Evolutionary conservation across 2,888 invertebrate genomes (phyloP), one percentile per base, ranked within the genome.

Genomic region (Cheilosia vernalis): DNA sequence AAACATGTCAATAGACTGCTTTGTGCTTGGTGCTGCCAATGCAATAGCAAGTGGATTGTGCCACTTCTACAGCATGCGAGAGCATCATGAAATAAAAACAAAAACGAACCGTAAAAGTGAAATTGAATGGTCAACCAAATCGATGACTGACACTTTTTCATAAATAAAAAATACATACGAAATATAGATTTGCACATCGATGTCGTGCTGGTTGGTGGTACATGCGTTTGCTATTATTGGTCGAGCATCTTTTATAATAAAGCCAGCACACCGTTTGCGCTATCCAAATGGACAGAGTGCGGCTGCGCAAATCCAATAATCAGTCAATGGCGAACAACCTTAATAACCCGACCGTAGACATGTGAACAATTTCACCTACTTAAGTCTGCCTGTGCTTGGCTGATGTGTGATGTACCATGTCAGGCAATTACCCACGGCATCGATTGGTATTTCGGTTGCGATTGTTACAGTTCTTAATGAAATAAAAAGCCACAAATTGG

Each of bases 291-390:
- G 24, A 24, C 24, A 37, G 4, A 30, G 24, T 24, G 24, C 21
- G 21, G 24, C 24, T 24, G 24, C 21, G 21, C 30, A 30, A 13
- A 9, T 15, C 37, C 64, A 66, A 51, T 51, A 53, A 55, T 17
- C 42, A 49, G 17, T 53, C 21, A 49, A 21, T 42, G 27, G 24
- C 24, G 30, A 19, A 27, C 55, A 69, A 58, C 56, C 69, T 69
- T 58, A 56, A 69, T 56, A 44, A 30, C 56, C 40, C 44, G 27
- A 44, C 42, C 13, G 13, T 30, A 58, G 33, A 21, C 47, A 69
- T 56, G 69, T 56, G 56, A 58, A 58, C 44, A 56, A 56, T 69
- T 58, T 69, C 56, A 58, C 58, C 56, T 58, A 69, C 56, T 58
- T 69, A 55, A 44, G 27, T 27, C n/a, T 2, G 42, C 30, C 27